Evolutionary conservation across 35 echinoderm and acorn worm species (phyloP).

Genomic region (Strongylocentrotus purpuratus): DNA sequence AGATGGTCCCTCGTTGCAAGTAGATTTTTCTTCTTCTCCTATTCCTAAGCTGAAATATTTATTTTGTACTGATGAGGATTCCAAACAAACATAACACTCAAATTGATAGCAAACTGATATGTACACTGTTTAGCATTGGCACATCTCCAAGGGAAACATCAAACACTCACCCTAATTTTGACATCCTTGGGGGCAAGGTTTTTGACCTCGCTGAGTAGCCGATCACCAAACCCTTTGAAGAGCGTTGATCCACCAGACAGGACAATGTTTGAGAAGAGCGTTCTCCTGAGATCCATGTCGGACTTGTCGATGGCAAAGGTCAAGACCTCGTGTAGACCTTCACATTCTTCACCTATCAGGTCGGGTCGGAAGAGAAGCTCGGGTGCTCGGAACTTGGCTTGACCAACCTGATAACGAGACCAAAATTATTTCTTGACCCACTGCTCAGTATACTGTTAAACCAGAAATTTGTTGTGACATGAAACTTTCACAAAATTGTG

Average conservation of each 20-base stretch:
- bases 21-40: no score
- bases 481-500: no score
- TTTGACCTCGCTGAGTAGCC: slow-evolving; percentile 94
- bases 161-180: slow-evolving; percentile 88
- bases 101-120: no score
- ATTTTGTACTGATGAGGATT: no score
- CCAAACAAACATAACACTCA: no score
- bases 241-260: slow-evolving; percentile 95
- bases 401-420: slow-evolving; percentile 88
- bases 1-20: no score
- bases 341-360: slow-evolving; percentile 92
- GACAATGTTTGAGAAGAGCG: slow-evolving; percentile 90
- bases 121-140: neutral
- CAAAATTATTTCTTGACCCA: no score
- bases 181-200: slow-evolving; percentile 97
- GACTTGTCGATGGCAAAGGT: slow-evolving; percentile 97
- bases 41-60: no score
- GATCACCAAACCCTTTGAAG: slow-evolving; percentile 93
- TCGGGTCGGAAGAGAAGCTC: slow-evolving; percentile 95
- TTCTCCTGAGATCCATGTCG: slow-evolving; percentile 89
- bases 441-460: no score
- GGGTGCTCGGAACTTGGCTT: slow-evolving; percentile 93
- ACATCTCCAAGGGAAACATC: neutral
- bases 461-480: no score
- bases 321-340: slow-evolving; percentile 95